Base-by-base conservation (phyloP, 2,888 invertebrate genomes). In the Phengaris arion region DNA sequence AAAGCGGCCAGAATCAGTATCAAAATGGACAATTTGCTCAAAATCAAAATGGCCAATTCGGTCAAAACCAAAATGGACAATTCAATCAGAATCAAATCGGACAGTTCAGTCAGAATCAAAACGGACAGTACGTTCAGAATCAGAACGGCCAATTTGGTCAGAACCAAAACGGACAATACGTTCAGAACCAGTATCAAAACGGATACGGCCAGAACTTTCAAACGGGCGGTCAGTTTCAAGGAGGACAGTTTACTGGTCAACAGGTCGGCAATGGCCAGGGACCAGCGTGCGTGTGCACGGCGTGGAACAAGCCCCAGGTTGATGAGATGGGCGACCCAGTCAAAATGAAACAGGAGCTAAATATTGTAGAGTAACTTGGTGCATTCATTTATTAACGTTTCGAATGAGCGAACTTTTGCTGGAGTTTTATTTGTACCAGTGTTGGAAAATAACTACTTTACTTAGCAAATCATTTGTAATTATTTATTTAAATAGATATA, bases 201-300 rank as follows among this genome's bases (percentile, higher is more conserved):
- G 64, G 45, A 72, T 54, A 22, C 13, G 22, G 22, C 7, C 70
- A 70, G 22, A 48, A 70, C 48, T 70, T 15, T 10, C 70, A 70
- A 15, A 12, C 51, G 51, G 51, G 70, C 6, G 68, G 68, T 12
- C 57, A 78, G 35, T 76, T 74, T n/a, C 78, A 77, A 52, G 76
- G 52, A 52, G 76, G 52, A 22, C 68, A 74, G 13, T 46, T 22
- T 8, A n/a, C 35, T 76, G 57, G 81, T 74, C 72, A 82, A 83
- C 51, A 72, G 77, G 82, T 10, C 35, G 79, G 81, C 12, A 84
- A 84, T 12, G 81, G 80, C 0, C 83, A 84, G 46, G 92, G 90
- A 0, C 92, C 90, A 0, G 85, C 89, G 0, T 93, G 93, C 76
- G 87, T 93, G 2, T 93, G 93, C 79, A 92, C 92, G 77, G 85